Base-by-base conservation (phyloP, 2,113 vertebrate species). In the Protomyctophum bolini region DNA sequence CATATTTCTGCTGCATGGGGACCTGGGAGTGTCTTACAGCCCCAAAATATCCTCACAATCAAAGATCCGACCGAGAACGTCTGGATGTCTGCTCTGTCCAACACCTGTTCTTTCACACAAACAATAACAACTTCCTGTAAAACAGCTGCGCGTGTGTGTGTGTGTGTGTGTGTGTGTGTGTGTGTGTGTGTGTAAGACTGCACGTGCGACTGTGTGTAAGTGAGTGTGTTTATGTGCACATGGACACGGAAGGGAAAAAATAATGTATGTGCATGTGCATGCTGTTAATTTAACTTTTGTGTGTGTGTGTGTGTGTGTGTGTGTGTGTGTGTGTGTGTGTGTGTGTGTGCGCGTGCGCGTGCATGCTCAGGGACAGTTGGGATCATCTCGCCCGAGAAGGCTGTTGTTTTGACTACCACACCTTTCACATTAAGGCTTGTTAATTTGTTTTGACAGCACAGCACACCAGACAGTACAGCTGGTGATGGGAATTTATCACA, bases 61-160 rank as follows among this genome's bases (percentile, higher is more conserved):
- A 51, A 57, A 74, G 55, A 76, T 62, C 7, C 54, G 56, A 52
- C 45, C 70, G 66, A 49, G 70, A 66, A 63, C 2, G 10, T 46
- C 76, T 77, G 76, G 64, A 70, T 60, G 72, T 79, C 58, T 78
- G 67, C 2, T 6, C 60, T 76, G 12, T 21, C 8, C 52, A 63
- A 70, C 65, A 83, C 68, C 83, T 80, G 82, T 72, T 84, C 70
- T 41, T 48, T n/a, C 45, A 63, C 61, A 80, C 49, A 73, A 80
- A 81, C 54, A 59, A 55, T 46, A 56, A 28, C 21, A 46, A 68
- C 52, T 73, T 73, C 68, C 60, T 75, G 63, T 67, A 48, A 49
- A 48, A 71, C 58, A 67, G 14, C 58, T 68, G 45, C 51, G 70
- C 15, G 7, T 63, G 59, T 66, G 58, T 66, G 50, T 52, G 29